Base-by-base conservation (phyloP, 2,113 vertebrate genomes). In the Xenopus laevis region DNA sequence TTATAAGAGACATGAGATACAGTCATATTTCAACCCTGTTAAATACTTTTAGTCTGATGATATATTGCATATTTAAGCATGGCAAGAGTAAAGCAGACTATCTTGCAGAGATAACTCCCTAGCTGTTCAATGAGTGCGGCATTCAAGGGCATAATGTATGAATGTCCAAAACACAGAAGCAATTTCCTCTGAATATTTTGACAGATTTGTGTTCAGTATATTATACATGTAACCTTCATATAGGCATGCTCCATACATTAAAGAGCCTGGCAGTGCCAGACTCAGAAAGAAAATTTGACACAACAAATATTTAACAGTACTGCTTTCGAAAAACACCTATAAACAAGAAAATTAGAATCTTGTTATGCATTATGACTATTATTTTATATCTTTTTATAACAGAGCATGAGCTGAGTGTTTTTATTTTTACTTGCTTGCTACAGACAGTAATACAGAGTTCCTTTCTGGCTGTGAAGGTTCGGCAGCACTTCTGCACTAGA, bases 111-210 rank as follows among this genome's bases (percentile, higher is more conserved):
- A 75, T 65, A 70, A 77, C 77, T 59, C 77, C 71, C 55, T 40
- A 74, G 79, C 47, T 40, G 1, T 13, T 16, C 63, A 70, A 44
- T 74, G 71, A 55, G 69, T 84, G 33, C 81, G 76, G 78, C 77
- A 82, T 78, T 83, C 72, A 74, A 47, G 71, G 71, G 70, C 23
- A 30, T 79, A 82, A 79, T 59, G 15, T 71, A 79, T 59, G 65
- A 81, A 84, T 82, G 47, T 71, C 71, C 78, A 40, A 83, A 82
- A 69, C 40, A 45, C 30, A 78, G 67, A 80, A 23, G 44, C 60
- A 0, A 74, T 77, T 81, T 74, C 69, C 68, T 79, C 17, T 74
- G 78, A 79, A 79, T 79, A 79, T 77, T 79, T 61, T 40, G 65
- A 79, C 63, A 58, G 21, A 77, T 74, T 78, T 58, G 73, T 21